Percentiles rank a stretch among this genome's conserved stretches.
These are phyloP conservation scores for Amphiduros pacificus DNA, from an alignment of 2,888 invertebrate species.

Conservation along the genomic window DNA sequence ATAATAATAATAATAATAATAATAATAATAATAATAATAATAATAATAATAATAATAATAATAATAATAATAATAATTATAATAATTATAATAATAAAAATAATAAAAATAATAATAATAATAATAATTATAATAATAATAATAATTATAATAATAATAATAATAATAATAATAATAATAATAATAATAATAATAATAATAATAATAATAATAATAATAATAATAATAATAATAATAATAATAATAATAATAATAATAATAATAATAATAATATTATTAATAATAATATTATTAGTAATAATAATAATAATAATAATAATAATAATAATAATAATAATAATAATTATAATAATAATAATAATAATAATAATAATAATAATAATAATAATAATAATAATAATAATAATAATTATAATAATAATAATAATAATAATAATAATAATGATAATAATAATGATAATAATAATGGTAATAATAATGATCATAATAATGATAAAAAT, in stretches of 20 bases:
- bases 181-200: neutral
- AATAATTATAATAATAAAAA: neutral
- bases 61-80: neutral
- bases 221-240: neutral
- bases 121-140: neutral
- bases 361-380: constrained; percentile 1
- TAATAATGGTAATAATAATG: constrained; percentile 13
- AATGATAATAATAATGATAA: constrained; percentile 4
- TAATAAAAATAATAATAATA: neutral
- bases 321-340: constrained; percentile 5
- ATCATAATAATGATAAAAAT: constrained; percentile 7
- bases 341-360: neutral
- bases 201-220: neutral
- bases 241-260: neutral
- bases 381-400: neutral
- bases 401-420: constrained; percentile 12
- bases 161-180: neutral
- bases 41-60: neutral
- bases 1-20: neutral
- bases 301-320: constrained; percentile 6
- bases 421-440: constrained; percentile 10
- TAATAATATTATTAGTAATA: constrained; percentile 12
- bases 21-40: neutral
- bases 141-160: neutral
- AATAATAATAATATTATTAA: constrained; percentile 8